These are phyloP conservation scores for Sphaerodactylus townsendi DNA, from an alignment of 2,113 vertebrate genomes.

Conservation along the genomic window DNA sequence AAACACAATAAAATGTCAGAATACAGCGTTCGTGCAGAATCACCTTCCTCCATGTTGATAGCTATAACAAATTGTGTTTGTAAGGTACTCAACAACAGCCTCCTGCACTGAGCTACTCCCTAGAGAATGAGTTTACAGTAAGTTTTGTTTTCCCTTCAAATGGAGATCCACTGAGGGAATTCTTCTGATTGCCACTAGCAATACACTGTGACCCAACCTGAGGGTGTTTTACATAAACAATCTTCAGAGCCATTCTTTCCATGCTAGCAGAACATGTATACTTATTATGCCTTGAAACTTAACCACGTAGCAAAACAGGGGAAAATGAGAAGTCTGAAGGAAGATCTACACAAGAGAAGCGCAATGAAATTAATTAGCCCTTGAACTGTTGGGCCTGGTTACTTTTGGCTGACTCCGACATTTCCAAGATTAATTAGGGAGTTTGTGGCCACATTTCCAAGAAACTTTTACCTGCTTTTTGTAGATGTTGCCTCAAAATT, in stretches of 20 bases:
- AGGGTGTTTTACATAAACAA: neutral
- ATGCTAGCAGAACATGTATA: neutral
- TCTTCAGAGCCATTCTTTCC: slow-evolving; percentile 11
- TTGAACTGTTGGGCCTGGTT: slow-evolving; percentile 73
- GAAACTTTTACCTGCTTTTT: slow-evolving; percentile 53
- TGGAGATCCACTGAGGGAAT: slow-evolving; percentile 6
- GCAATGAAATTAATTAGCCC: slow-evolving; percentile 73
- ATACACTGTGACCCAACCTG: neutral
- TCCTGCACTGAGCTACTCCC: neutral
- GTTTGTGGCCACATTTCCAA: slow-evolving; percentile 58
- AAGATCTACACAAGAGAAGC: slow-evolving; percentile 60
- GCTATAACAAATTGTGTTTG: neutral
- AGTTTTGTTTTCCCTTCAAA: slow-evolving; percentile 25
- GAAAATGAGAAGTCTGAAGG: slow-evolving; percentile 58
- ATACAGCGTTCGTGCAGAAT: neutral
- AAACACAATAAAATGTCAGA: too few relatives aligned
- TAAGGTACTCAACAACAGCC: slow-evolving; percentile 19
- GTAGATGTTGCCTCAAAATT: slow-evolving; percentile 30
- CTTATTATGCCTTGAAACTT: neutral
- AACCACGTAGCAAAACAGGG: slow-evolving; percentile 40
- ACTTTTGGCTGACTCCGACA: slow-evolving; percentile 72
- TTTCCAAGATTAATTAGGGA: slow-evolving; percentile 76
- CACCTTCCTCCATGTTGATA: neutral
- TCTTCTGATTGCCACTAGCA: slow-evolving; percentile 7
- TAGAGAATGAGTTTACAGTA: neutral